A percentile compares a stretch with the other conserved stretches of the same genome.
Evolutionary conservation across 2,797 vertebrate genomes (phyloP).

Genomic region (Leuciscus waleckii): DNA sequence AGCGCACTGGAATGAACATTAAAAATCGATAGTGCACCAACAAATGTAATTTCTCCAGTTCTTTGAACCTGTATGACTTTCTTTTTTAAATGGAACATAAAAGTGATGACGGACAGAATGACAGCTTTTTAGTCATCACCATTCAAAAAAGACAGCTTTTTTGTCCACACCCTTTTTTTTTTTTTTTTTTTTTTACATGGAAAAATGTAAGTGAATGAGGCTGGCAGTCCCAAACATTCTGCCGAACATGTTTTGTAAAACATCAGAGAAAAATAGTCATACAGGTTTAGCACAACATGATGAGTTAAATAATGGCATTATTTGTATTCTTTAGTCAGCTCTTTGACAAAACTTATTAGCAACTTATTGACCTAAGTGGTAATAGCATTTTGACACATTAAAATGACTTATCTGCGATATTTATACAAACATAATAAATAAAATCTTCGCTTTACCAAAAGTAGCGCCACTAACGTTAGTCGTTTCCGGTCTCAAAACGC

Average conservation of each 20-base stretch:
- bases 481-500: slow-evolving; percentile 26
- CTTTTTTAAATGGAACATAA: neutral
- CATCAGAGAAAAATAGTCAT: neutral
- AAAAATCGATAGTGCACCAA: neutral
- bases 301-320: neutral
- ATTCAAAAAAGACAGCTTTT: no score
- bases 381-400: neutral
- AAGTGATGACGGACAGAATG: neutral
- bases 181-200: no score
- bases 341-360: neutral
- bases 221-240: neutral
- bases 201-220: neutral
- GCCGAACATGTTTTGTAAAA: neutral
- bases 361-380: neutral
- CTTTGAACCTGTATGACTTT: neutral
- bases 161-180: no score
- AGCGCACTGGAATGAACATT: neutral
- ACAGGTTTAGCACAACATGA: neutral
- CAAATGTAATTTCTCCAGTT: no score
- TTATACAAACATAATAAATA: neutral
- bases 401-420: neutral
- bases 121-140: no score
- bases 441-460: neutral
- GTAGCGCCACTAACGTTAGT: neutral
- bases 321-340: neutral